Base-by-base conservation (phyloP, 2,113 vertebrate genomes). In the Toxotes chatareus region DNA sequence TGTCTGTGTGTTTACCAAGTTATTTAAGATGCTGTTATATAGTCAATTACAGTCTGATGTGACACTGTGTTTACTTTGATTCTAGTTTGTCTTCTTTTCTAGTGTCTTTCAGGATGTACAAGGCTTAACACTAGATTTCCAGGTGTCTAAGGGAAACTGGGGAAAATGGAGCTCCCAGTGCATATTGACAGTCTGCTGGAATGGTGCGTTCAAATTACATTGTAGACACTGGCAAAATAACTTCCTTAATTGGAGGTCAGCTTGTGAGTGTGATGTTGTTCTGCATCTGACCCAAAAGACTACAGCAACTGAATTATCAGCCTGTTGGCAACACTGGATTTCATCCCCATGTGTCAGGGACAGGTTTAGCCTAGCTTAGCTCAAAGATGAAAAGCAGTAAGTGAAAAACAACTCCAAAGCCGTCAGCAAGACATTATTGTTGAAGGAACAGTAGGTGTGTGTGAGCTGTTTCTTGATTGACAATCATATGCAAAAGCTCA, bases 1-100 rank as follows among this genome's bases (percentile, higher is more conserved):
- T 80, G 46, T 47, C 64, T 34, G 6, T 47, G 36, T 89, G 84
- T 87, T 92, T 89, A 66, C 80, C 4, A 1, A 79, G 53, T 75
- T 65, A 82, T 68, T 76, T 76, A 77, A 90, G 69, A 77, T 80
- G 56, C 63, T 73, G 32, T 71, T 67, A 47, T 49, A 62, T 11
- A 66, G 66, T 21, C 13, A 77, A 64, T 78, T 73, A 84, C 8
- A 56, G 9, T 46, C 34, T 63, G 42, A 72, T 65, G 55, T 73
- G 21, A 79, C 36, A 2, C 31, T 27, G n/a, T 89, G 66, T 94
- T 91, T 86, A 59, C 86, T 90, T 83, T 87, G 69, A 76, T 92
- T 92, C 90, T 82, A 75, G 90, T 92, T 84, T 47, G 70, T 77
- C 90, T 82, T 91, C 88, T 80, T 90, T 47, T 49, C 3, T 7